Percentiles rank a stretch among this genome's conserved stretches.
phyloP scores from a whole-genome alignment of 2,888 invertebrate species.

The Acanthosepion esculentum region DNA sequence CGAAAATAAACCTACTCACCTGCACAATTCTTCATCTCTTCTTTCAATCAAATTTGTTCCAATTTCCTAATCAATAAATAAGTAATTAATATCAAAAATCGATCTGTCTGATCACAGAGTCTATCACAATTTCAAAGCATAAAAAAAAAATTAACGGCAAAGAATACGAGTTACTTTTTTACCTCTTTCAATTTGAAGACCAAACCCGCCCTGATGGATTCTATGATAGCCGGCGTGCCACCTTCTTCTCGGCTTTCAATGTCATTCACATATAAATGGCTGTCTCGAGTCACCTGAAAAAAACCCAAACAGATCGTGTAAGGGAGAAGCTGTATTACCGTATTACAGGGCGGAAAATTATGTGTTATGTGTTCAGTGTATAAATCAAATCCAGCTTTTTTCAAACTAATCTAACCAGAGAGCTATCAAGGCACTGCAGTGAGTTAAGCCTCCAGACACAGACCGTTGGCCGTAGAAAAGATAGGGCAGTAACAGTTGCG shows the following conservation, averaged over 20 bases:
- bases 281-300: slow-evolving; percentile 58
- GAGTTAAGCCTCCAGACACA: too few species aligned
- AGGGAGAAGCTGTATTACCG: not conserved
- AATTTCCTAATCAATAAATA: slow-evolving; percentile 49
- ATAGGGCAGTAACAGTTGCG: too few species aligned
- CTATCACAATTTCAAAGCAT: too few species aligned
- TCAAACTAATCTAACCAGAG: too few species aligned
- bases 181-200: slow-evolving; percentile 63
- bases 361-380: not conserved
- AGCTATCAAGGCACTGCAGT: too few species aligned
- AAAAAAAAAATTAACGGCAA: too few species aligned
- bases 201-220: slow-evolving; percentile 64
- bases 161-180: not conserved
- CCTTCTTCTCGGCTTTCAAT: slow-evolving; percentile 66
- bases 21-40: slow-evolving; percentile 51
- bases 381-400: not conserved
- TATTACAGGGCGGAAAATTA: not conserved
- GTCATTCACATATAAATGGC: slow-evolving; percentile 57
- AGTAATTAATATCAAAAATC: too few species aligned
- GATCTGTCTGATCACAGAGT: too few species aligned
- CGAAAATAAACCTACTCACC: slow-evolving; percentile 37
- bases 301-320: not conserved
- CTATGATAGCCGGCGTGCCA: slow-evolving; percentile 67
- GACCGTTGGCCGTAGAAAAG: too few species aligned
- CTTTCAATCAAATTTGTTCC: slow-evolving; percentile 51